These are phyloP conservation scores for Rotaria magnacalcarata DNA, from an alignment of 2,888 invertebrate species.

Conservation along the genomic window DNA sequence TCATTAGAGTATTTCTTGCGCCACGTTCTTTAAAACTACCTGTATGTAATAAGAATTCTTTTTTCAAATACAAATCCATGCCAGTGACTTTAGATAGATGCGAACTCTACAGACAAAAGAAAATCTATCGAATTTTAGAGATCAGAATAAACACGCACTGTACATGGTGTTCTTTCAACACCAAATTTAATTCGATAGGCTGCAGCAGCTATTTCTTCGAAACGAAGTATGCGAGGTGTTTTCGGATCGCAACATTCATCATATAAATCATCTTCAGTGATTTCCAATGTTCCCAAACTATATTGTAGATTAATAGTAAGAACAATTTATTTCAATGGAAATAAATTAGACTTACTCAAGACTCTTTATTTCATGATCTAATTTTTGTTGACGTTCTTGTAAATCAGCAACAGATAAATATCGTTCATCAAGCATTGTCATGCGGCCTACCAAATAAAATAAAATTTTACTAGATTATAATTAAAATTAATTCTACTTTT, in stretches of 20 bases:
- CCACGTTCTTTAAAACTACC: constrained; percentile 93
- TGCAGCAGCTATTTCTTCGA: constrained; percentile 82
- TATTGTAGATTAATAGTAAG: no score
- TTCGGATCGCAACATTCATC: constrained; percentile 58
- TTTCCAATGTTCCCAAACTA: neutral
- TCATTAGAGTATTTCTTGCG: constrained; percentile 76
- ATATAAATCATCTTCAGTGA: constrained; percentile 47
- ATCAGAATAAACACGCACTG: constrained; percentile 63
- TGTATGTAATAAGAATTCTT: constrained; percentile 87
- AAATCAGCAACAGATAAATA: neutral
- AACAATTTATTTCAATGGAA: neutral
- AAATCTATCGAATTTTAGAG: neutral
- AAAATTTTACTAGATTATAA: neutral
- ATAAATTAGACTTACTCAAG: neutral
- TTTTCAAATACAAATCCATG: constrained; percentile 84
- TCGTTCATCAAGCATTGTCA: constrained; percentile 29
- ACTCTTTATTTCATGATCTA: neutral
- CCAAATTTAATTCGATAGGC: constrained; percentile 80
- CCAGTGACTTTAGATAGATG: constrained; percentile 73
- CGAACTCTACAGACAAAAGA: constrained; percentile 67
- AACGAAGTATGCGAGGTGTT: constrained; percentile 67
- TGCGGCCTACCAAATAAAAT: neutral
- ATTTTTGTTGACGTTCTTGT: neutral
- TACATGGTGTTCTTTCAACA: constrained; percentile 77
- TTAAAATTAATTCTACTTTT: neutral